Evolutionary conservation across 2,113 vertebrate species (phyloP).

Genomic region (Ciconia maguari): DNA sequence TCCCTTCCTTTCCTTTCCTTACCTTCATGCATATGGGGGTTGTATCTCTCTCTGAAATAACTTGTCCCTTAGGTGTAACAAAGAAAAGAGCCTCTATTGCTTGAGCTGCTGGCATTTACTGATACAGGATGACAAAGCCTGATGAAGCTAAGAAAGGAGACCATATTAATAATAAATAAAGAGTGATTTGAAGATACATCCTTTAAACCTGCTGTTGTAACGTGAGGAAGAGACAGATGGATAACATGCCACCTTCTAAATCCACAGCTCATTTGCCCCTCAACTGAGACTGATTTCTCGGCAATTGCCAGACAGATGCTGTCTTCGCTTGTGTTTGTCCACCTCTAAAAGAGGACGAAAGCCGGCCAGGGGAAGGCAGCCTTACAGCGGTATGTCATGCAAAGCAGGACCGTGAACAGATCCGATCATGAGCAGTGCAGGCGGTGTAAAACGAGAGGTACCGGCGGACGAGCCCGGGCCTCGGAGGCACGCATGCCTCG

Average conservation of each 20-base stretch:
- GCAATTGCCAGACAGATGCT: neutral
- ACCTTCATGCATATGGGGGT: neutral
- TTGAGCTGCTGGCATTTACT: neutral
- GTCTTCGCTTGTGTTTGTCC: neutral
- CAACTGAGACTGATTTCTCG: neutral
- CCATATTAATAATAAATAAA: neutral
- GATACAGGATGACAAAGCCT: neutral
- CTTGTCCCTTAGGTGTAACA: neutral
- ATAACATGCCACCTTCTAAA: neutral
- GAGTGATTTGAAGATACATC: neutral
- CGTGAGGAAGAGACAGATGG: neutral
- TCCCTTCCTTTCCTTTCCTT: neutral
- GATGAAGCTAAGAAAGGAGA: neutral
- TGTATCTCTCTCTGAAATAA: neutral
- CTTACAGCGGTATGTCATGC: rapidly evolving
- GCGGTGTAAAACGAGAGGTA: rapidly evolving
- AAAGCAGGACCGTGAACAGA: neutral
- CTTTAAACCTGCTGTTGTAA: neutral
- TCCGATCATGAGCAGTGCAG: rapidly evolving
- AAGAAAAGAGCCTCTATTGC: neutral
- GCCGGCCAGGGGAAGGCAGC: neutral
- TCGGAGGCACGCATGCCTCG: too few relatives aligned
- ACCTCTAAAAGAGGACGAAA: neutral
- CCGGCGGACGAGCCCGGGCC: rapidly evolving
- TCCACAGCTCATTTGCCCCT: neutral